Base-by-base conservation (phyloP, 2,113 vertebrate genomes). In the Oophaga pumilio region DNA sequence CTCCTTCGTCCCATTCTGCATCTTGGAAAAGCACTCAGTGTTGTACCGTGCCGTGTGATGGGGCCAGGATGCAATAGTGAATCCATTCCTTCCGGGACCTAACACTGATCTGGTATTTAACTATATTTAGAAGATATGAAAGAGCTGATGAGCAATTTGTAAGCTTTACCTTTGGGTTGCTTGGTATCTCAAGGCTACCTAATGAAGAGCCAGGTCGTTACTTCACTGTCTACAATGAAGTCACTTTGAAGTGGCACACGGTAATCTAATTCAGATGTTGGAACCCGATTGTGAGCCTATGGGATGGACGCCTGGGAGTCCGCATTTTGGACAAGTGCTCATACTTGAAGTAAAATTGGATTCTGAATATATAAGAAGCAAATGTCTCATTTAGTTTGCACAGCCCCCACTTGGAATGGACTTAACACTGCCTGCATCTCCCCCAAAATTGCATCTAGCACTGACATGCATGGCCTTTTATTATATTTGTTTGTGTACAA, bases 21-120 rank as follows among this genome's bases (percentile, higher is more conserved):
- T 89, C 89, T 60, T 84, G 71, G 85, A 88, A 84, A 88, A 88
- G 81, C 87, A 88, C 80, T 88, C 73, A 68, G 71, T 88, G 80
- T 88, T 77, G 87, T 88, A 88, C 84, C 22, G 87, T 88, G 87
- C 87, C 76, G 81, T 88, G 87, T 76, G 81, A 84, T 80, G 80
- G 86, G 73, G 62, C 81, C 71, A 84, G 87, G 87, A 88, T 88
- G 87, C 87, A 88, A 77, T 76, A 88, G 87, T 88, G 81, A 84
- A 76, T 84, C 86, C 90, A 77, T 76, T 85, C 76, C 90, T 85
- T 59, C n/a, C 71, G 26, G 78, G 89, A 84, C 76, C 85, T 74
- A 49, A 52, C 89, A 82, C 90, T 33, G 87, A 84, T 85, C 82
- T 86, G 13, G 22, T 53, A 85, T 85, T 88, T 50, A 52, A 57